Base-by-base conservation (phyloP, 2,888 invertebrate species). In the Penaeus monodon region DNA sequence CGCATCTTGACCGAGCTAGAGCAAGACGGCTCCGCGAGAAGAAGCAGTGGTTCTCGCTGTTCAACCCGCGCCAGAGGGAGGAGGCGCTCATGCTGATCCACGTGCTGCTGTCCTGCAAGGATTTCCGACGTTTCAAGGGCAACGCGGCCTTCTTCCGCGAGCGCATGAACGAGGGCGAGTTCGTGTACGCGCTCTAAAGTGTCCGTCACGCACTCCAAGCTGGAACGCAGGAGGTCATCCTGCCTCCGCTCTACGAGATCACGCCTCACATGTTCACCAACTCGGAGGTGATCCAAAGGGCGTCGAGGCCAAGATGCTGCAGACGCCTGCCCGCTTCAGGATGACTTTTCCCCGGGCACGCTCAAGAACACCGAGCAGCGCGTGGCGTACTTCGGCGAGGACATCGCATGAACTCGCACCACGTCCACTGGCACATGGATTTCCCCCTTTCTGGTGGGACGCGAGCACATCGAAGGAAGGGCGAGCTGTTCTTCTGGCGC, bases 111-210 rank as follows among this genome's bases (percentile, higher is more conserved):
- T 94, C 94, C 86, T 95, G 96, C 90, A 95, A 95, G 92, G 95
- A 95, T 91, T 96, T 94, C 92, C 94, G 38, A 95, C 95, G 66
- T 95, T 95, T 96, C 93, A 94, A 94, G 92, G 93, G 93, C 87
- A 95, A 95, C 22, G 95, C 95, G 64, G 94, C 94, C 68, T 95
- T 95, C 93, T 94, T 95, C 44, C 95, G 96, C 80, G 93, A 94
- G 87, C 92, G 94, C 91, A 91, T 95, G 57, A 95, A 95, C 92
- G 94, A 94, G 90, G 94, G 94, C 83, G 93, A 96, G 91, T 95
- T 95, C 92, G 91, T 94, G 8, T 95, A 95, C 91, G 93, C 94
- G 10, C 93, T 94, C 91, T 94, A 94, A 94, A 90, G 93, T 94
- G 24, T 95, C 95, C 70, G 91, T 94, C 12, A 91, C 94, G 33